Base-by-base conservation (phyloP, 64 coral and sea anemone species). In the Dendronephthya gigantea region DNA sequence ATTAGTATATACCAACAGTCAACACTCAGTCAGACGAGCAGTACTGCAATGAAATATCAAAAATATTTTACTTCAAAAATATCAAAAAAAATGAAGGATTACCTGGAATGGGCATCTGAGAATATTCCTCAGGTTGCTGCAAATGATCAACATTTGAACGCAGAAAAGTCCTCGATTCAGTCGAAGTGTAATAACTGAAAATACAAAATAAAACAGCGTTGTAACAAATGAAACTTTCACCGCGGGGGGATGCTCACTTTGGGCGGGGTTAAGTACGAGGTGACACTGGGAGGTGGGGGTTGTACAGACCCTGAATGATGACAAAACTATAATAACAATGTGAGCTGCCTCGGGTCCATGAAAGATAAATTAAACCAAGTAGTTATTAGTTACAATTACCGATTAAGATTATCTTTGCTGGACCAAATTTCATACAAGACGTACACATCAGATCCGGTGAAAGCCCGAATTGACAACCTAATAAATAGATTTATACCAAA, bases 51-150 rank as follows among this genome's bases (percentile, higher is more conserved):
- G 41, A 45, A 45, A 45, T 45, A 4, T 45, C 41, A 6, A 11
- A 45, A 45, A 45, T 45, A 45, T 45, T 45, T 11, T 45, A 45
- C 11, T n/a, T n/a, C n/a, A n/a, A n/a, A 45, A 45, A 45, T 45
- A 4, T 45, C 41, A 6, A 11, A 45, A 45, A 45, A 6, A 45
- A 6, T 45, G 4, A 6, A 45, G 4, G 15, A 36, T 39, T 34
- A 79, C 72, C 72, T 79, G 72, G 72, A 10, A 79, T 79, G 15
- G 72, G 32, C 72, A 79, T 79, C 31, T 79, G 72, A 9, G 72
- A 79, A 79, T 79, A 79, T 34, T 79, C 72, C 36, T 79, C 72
- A 79, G 72, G 72, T 79, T 79, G 72, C 15, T 35, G 4, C 9
- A 79, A 33, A 79, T 79, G 72, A 34, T 79, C 72, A 39, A 79